phyloP scores from a whole-genome alignment of 2,888 invertebrate species.

The Invenusta paracnida region DNA sequence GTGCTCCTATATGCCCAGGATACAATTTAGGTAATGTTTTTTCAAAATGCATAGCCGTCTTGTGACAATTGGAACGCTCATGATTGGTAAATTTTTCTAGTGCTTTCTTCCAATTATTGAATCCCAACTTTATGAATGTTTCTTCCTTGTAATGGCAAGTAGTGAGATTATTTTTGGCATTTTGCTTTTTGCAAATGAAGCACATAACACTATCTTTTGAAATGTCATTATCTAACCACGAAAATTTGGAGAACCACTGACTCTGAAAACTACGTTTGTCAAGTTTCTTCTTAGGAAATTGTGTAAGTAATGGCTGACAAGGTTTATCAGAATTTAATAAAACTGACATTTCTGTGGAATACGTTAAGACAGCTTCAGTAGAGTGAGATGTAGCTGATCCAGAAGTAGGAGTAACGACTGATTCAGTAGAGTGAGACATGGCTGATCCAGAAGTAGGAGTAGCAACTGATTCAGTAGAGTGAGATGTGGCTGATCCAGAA shows the following conservation, averaged over 20 bases:
- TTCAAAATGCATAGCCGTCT: neutral
- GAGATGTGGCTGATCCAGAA: too few species aligned
- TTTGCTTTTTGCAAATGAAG: neutral
- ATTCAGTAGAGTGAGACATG: neutral
- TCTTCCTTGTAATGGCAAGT: neutral
- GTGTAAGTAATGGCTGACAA: neutral
- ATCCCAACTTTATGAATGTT: neutral
- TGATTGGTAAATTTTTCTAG: neutral
- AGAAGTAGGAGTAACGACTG: neutral
- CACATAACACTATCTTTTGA: neutral
- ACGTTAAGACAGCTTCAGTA: neutral
- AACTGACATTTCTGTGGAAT: neutral
- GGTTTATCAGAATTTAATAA: neutral
- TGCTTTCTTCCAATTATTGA: neutral
- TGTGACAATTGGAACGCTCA: neutral
- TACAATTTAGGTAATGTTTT: constrained; percentile 5
- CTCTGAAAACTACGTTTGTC: neutral
- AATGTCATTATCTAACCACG: neutral
- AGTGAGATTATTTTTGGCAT: neutral
- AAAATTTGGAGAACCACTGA: neutral
- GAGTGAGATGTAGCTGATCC: neutral
- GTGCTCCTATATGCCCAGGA: constrained; percentile 26
- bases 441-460: too few species aligned
- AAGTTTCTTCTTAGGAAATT: neutral
- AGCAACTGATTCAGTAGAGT: too few species aligned